phyloP scores from a whole-genome alignment of 1,140 invertebrate genomes.

The Platyscapa corneri region DNA sequence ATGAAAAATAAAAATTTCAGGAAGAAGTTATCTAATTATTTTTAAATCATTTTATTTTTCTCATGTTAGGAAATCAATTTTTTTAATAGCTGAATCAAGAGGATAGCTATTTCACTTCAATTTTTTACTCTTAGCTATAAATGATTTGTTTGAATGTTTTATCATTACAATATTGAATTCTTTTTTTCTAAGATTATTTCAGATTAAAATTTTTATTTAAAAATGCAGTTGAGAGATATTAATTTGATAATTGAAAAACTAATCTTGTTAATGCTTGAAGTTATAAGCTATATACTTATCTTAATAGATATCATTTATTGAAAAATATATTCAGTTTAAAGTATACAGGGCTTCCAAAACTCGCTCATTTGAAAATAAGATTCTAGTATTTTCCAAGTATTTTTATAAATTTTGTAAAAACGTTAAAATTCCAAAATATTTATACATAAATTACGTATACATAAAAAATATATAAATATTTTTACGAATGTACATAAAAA shows the following conservation, averaged over 20 bases:
- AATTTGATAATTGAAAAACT: conserved; percentile 7
- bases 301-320: conserved; percentile 24
- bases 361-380: conserved; percentile 37
- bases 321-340: conserved; percentile 15
- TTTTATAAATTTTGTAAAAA: conserved; percentile 49
- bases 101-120: conserved; percentile 21
- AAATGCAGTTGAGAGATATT: neutral
- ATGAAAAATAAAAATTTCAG: conserved; percentile 22
- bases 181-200: conserved; percentile 1
- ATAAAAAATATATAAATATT: conserved; percentile 39
- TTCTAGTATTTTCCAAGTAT: conserved; percentile 50
- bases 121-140: conserved; percentile 31
- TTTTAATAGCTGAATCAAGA: conserved; percentile 16
- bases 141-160: conserved; percentile 23
- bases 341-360: conserved; percentile 48
- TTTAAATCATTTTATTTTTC: conserved; percentile 25
- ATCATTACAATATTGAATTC: neutral
- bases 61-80: conserved; percentile 14
- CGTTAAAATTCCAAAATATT: conserved; percentile 44
- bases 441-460: conserved; percentile 37
- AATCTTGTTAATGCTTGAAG: conserved; percentile 22
- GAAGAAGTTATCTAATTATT: neutral
- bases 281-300: conserved; percentile 6
- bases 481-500: conserved; percentile 42
- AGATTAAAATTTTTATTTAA: conserved; percentile 9